Percentiles rank a stretch among this genome's conserved stretches.
phyloP scores from a whole-genome alignment of 2,797 vertebrate species.

The Mormyrus hasselquistii region DNA sequence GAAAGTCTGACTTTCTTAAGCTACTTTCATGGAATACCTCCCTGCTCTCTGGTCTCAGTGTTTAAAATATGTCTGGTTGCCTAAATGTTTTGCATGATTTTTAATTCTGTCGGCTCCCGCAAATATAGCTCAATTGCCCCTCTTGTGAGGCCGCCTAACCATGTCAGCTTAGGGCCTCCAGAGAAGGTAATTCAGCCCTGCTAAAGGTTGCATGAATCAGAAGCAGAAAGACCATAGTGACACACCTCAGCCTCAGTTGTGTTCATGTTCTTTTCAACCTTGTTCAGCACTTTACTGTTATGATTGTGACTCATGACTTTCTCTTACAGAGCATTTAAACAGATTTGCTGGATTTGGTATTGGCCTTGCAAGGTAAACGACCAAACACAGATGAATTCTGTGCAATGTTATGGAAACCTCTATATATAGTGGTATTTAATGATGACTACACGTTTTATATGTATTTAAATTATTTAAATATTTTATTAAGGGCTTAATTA shows the following conservation, averaged over 20 bases:
- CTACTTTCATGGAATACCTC: no score
- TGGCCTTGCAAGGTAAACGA: slow-evolving; percentile 83
- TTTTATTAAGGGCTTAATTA: background rate
- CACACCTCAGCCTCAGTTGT: background rate
- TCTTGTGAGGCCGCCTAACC: background rate
- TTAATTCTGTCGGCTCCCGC: background rate
- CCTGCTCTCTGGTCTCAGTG: background rate
- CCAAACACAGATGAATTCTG: background rate
- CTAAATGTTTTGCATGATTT: background rate
- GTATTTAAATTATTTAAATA: background rate
- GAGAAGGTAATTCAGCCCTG: background rate
- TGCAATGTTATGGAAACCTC: background rate
- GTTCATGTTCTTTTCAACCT: background rate
- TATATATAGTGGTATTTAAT: background rate
- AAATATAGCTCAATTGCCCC: background rate
- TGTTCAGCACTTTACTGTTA: background rate
- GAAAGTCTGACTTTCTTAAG: no score
- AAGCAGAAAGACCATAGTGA: background rate
- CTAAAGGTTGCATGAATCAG: background rate
- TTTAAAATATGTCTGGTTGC: background rate
- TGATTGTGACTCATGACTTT: slow-evolving; percentile 24
- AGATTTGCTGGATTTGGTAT: slow-evolving; percentile 95
- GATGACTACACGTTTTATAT: background rate
- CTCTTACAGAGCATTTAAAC: slow-evolving; percentile 81
- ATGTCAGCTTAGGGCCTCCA: background rate